Evolutionary conservation across 2,797 vertebrate genomes (phyloP).

Genomic region (Tauraco hartlaubi): DNA sequence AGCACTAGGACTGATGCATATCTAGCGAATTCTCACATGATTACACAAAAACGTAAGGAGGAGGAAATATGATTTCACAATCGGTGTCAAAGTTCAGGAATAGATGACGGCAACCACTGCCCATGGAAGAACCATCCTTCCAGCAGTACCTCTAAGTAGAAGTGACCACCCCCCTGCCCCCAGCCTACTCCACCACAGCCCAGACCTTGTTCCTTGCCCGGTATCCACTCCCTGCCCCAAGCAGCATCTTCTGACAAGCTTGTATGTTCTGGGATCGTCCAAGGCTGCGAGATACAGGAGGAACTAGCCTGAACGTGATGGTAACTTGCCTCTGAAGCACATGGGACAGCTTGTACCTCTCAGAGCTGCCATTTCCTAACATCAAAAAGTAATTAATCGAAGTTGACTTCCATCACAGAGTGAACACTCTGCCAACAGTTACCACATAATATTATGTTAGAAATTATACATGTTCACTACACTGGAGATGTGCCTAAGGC

Average conservation of each 20-base stretch:
- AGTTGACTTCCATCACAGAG: conserved; percentile 1
- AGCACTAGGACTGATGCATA: not conserved
- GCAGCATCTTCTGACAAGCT: not conserved
- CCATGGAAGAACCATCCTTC: not conserved
- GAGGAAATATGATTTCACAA: not conserved
- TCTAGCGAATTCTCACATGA: not conserved
- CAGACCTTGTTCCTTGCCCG: not conserved
- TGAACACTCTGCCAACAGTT: conserved; percentile 29
- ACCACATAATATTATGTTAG: conserved; percentile 17
- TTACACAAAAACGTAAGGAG: not conserved
- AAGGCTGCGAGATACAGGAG: not conserved
- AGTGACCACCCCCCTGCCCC: not conserved
- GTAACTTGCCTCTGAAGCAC: not conserved
- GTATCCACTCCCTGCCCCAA: not conserved
- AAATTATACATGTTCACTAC: not conserved
- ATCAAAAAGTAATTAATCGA: conserved; percentile 36
- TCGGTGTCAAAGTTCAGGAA: not conserved
- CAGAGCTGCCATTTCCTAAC: conserved; percentile 34
- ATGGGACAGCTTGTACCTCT: not conserved
- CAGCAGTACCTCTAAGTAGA: not conserved
- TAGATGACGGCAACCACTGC: not conserved
- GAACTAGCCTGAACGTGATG: not conserved
- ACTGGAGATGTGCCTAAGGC: not conserved
- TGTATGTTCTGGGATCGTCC: not conserved
- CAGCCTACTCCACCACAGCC: not conserved